Evolutionary conservation across 1,140 invertebrate species (phyloP).

Genomic region (Oreohelix idahoensis): DNA sequence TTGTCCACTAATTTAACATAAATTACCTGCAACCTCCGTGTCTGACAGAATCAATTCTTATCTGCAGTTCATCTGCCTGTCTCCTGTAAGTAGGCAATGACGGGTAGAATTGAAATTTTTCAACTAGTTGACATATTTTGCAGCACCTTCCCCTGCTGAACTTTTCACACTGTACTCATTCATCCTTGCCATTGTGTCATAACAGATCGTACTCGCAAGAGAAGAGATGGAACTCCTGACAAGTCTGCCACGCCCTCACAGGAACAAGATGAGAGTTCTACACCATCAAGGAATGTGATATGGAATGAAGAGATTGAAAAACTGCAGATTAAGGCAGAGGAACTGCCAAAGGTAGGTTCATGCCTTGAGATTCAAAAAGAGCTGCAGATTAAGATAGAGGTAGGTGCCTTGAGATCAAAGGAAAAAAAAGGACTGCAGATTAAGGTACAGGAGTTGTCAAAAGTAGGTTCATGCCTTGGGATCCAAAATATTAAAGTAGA

Average conservation of each 20-base stretch:
- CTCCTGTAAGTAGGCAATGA: no score
- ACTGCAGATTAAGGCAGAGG: constrained; percentile 68
- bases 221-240: constrained; percentile 67
- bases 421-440: constrained; percentile 60
- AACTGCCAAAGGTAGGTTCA: constrained; percentile 62
- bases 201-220: constrained; percentile 63
- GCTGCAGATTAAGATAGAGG: no score
- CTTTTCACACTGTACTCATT: no score
- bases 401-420: no score
- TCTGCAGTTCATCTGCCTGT: no score
- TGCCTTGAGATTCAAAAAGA: neutral
- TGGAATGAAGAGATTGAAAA: constrained; percentile 70
- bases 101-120: no score
- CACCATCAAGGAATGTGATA: constrained; percentile 60
- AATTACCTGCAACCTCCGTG: no score
- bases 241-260: constrained; percentile 67
- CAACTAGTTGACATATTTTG: no score
- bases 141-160: no score
- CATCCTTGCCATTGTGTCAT: neutral
- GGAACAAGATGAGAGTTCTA: constrained; percentile 58
- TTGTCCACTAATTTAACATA: no score
- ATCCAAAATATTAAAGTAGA: neutral
- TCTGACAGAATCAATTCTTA: no score
- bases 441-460: constrained; percentile 66
- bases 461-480: constrained; percentile 48